Evolutionary conservation across 2,113 vertebrate genomes (phyloP), one percentile per base, ranked within the genome.

Genomic region (Atrichornis clamosus): DNA sequence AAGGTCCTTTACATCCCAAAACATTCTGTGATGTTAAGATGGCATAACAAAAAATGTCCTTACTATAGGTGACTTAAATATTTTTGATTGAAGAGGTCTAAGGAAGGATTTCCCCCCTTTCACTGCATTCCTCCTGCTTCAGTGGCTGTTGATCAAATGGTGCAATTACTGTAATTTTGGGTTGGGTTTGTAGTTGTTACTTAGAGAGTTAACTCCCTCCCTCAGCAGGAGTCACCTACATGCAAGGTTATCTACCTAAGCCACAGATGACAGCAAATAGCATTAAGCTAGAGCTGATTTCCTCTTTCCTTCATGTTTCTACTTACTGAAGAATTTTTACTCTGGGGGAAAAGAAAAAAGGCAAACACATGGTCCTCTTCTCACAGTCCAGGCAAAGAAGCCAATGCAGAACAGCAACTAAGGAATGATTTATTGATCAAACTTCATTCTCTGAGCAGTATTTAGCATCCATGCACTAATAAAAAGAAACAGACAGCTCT

Each of bases 351-450:
- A 90, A 75, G 52, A 62, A 92, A 94, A 95, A 93, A 96, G 78
- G 52, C 76, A 87, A 94, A 79, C 91, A 76, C 76, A 69, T 7
- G 26, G 84, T 80, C 81, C 11, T 89, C 33, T 90, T 77, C 49
- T 68, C 77, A 27, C 35, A 91, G 89, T 55, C 64, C 79, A 92
- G 62, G 67, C 41, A 90, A 80, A 74, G 87, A 93, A 91, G 46
- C 52, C 75, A 67, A 56, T 49, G 72, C 70, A 78, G 46, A 94
- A 83, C 72, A 94, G 84, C 92, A 84, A 70, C 77, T 44, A 94
- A 47, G n/a, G 60, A 93, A 93, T 92, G 90, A 94, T 95, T 96
- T 95, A 96, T 96, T 80, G 91, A 93, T 87, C 92, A 87, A 64
- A 89, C 80, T 93, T 93, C 78, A 84, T 88, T 85, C 74, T 96